Evolutionary conservation across 2,113 vertebrate genomes (phyloP).

Genomic region (Barbus barbus): DNA sequence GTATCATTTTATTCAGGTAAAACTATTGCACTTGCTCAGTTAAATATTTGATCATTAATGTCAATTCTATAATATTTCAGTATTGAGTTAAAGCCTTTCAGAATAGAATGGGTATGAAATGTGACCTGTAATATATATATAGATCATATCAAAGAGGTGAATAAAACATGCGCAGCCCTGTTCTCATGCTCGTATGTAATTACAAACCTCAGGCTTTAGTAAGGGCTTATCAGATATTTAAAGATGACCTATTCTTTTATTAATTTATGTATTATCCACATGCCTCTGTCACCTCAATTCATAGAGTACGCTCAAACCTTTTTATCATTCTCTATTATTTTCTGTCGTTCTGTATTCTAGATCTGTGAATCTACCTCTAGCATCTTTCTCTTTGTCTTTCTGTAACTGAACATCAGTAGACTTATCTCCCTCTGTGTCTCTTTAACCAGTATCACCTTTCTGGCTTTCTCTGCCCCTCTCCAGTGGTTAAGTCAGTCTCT

Average conservation of each 20-base stretch:
- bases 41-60: too few species aligned
- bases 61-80: too few species aligned
- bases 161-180: conserved; percentile 1
- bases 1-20: too few species aligned
- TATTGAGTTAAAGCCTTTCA: not conserved
- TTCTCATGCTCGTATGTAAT: conserved; percentile 15
- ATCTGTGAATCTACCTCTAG: not conserved
- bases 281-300: conserved; percentile 12
- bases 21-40: too few species aligned
- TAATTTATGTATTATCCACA: conserved; percentile 18
- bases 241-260: conserved; percentile 27
- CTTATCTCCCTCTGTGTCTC: not conserved
- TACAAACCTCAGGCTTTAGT: not conserved
- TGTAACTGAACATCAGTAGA: not conserved
- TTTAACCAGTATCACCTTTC: not conserved
- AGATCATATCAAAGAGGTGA: not conserved
- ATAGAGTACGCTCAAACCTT: not conserved
- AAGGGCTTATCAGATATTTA: conserved; percentile 20
- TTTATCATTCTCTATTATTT: not conserved
- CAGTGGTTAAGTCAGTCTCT: conserved; percentile 11
- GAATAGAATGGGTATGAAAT: not conserved
- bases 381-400: not conserved
- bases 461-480: conserved; percentile 8
- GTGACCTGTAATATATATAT: not conserved
- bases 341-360: not conserved